Base-by-base conservation (phyloP, 2,797 vertebrate genomes). In the Avahi laniger region DNA sequence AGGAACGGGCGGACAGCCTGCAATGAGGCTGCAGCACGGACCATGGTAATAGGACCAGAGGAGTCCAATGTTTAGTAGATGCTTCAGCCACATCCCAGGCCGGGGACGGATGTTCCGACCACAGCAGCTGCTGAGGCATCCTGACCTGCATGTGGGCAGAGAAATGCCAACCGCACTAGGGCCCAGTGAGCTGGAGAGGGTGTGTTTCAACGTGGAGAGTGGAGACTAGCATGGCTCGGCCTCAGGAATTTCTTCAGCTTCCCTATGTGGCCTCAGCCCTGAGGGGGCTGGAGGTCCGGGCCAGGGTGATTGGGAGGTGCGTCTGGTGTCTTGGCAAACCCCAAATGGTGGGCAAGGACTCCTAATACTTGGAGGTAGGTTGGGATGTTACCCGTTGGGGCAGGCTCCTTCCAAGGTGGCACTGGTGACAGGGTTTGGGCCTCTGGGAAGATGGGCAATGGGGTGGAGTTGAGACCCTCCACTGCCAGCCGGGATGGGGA, bases 1-100 rank as follows among this genome's bases (percentile, higher is more conserved):
- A 99, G 96, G 70, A 95, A n/a, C 33, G 85, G 87, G 90, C 52
- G 73, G 24, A 85, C 97, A 93, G 88, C 92, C 89, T 97, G 96
- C 93, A 95, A 35, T 88, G 95, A 90, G 9, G 93, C 96, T 85
- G 97, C 95, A 0, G 81, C 43, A 22, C 41, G 93, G 89, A 93
- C 92, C 76, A 13, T 43, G 93, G 94, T 70, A 61, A 78, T 43
- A 89, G 95, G 67, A 90, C 79, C 46, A 7, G 78, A 7, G 78
- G 48, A 91, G 93, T 86, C 54, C 38, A 61, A 4, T 1, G 87
- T 84, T 73, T 72, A 93, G 24, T 46, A 73, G 91, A 81, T 54
- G 86, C 38, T 61, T 78, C 84, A 20, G 79, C 17, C 73, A 86
- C 84, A 69, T 54, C 90, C 54, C 69, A 80, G 54, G 41, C 30